phyloP scores from a whole-genome alignment of 64 coral and sea anemone genomes.

The Acropora tenuis region DNA sequence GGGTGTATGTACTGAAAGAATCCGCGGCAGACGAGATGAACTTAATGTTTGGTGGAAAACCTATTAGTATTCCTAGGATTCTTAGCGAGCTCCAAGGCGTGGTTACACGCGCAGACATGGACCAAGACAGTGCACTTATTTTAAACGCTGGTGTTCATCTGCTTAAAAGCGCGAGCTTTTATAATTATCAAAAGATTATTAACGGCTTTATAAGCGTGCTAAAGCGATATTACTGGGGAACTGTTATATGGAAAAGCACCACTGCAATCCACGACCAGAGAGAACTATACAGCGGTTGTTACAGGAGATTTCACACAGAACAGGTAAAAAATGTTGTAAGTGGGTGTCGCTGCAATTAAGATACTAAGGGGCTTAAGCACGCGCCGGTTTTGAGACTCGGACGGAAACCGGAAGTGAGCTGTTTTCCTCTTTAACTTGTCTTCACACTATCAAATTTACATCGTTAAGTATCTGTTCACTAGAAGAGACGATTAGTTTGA shows the following conservation, averaged over 20 bases:
- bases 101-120: conserved; percentile 73
- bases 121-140: conserved; percentile 80
- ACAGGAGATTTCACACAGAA: conserved; percentile 85
- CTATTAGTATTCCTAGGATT: conserved; percentile 86
- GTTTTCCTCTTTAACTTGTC: no score
- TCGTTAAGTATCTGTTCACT: no score
- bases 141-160: conserved; percentile 88
- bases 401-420: no score
- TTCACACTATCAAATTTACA: no score
- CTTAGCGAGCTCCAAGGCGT: conserved; percentile 67
- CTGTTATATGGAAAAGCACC: conserved; percentile 88
- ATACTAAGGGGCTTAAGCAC: background rate
- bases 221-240: conserved; percentile 75
- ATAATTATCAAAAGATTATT: conserved; percentile 88
- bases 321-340: conserved; percentile 49
- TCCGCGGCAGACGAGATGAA: conserved; percentile 80
- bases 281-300: conserved; percentile 87
- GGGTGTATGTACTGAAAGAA: conserved; percentile 85
- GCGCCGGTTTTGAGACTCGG: no score
- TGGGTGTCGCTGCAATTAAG: background rate
- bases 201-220: conserved; percentile 80
- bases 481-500: no score
- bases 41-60: conserved; percentile 69
- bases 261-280: conserved; percentile 75
- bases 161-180: conserved; percentile 88